phyloP scores from a whole-genome alignment of 2,888 invertebrate species.

The Zele albiditarsus region DNA sequence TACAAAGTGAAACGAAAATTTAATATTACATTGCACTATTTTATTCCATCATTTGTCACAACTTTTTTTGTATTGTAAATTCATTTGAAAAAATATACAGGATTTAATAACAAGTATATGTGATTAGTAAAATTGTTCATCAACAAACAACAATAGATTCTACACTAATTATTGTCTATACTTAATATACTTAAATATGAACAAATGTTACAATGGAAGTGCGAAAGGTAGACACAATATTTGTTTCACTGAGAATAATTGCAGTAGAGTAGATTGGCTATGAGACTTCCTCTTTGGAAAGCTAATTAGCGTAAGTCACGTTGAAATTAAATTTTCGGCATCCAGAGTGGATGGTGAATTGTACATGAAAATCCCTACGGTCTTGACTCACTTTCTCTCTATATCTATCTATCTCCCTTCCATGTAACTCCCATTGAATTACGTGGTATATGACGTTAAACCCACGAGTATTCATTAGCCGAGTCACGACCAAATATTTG shows the following conservation, averaged over 20 bases:
- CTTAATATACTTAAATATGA: not conserved
- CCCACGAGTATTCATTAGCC: constrained; percentile 20
- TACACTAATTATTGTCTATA: not conserved
- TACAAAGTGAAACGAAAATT: no score
- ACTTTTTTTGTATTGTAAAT: no score
- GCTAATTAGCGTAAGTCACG: constrained; percentile 49
- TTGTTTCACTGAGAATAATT: constrained; percentile 4
- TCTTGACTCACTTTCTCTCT: constrained; percentile 17
- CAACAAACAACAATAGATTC: not conserved
- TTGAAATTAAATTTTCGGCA: constrained; percentile 38
- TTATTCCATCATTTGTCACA: no score
- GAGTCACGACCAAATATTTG: constrained; percentile 22
- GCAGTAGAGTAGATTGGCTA: constrained; percentile 12
- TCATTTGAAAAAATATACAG: not conserved
- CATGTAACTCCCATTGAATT: constrained; percentile 8
- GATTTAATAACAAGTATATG: not conserved
- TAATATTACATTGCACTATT: not conserved
- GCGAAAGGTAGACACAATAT: not conserved
- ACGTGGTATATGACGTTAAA: constrained; percentile 7
- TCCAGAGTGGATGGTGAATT: not conserved
- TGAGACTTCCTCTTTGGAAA: constrained; percentile 36
- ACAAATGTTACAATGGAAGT: not conserved
- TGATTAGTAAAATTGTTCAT: not conserved
- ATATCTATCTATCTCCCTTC: not conserved
- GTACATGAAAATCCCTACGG: constrained; percentile 22